Evolutionary conservation across 2,888 invertebrate genomes (phyloP).

Genomic region (Periphyllus acericola): DNA sequence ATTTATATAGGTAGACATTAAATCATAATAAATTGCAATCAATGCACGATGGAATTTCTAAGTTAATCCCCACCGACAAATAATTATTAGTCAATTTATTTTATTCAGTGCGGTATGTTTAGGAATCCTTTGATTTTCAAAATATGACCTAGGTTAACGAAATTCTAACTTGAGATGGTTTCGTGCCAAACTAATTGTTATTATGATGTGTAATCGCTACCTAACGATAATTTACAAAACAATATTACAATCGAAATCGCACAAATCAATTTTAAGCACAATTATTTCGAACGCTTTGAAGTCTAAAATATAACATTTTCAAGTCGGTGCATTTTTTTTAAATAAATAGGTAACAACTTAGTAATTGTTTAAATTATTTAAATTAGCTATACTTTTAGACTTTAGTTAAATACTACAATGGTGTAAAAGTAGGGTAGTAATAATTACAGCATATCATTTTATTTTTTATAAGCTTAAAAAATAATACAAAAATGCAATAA

Average conservation of each 20-base stretch:
- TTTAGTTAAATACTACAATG: neutral
- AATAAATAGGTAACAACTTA: neutral
- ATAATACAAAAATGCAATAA: neutral
- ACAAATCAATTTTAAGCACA: neutral
- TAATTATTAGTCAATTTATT: neutral
- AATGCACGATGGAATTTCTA: slow-evolving; percentile 10
- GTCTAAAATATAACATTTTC: neutral
- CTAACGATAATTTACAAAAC: neutral
- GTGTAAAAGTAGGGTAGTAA: too few species aligned
- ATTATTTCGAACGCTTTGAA: neutral
- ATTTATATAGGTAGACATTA: neutral
- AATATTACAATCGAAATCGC: neutral
- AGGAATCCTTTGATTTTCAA: slow-evolving; percentile 26
- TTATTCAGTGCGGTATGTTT: neutral
- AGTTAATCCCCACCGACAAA: neutral
- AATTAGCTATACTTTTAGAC: neutral
- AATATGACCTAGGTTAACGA: neutral
- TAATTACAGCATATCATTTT: too few species aligned
- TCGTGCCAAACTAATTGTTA: slow-evolving; percentile 1
- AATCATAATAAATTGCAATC: slow-evolving; percentile 36
- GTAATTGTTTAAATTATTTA: too few species aligned
- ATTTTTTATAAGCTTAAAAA: neutral
- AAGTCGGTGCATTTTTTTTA: neutral
- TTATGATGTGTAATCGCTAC: neutral
- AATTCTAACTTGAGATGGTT: neutral